phyloP scores from a whole-genome alignment of 2,797 vertebrate species.

The Chaetophractus vellerosus region DNA sequence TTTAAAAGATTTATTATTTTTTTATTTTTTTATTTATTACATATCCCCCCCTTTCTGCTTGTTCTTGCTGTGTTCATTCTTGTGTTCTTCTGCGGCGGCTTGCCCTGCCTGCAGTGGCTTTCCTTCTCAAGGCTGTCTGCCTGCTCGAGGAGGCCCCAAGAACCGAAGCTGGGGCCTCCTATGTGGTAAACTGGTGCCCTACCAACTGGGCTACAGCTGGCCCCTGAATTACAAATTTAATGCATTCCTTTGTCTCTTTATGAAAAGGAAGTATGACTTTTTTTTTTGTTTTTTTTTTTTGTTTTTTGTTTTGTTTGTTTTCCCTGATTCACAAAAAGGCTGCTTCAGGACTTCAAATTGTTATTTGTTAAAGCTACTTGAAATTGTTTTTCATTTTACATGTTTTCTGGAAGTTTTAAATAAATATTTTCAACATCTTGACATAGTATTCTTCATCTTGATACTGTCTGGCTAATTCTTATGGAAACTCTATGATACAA shows the following conservation, averaged over 20 bases:
- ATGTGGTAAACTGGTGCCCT: too few species aligned
- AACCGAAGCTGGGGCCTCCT: too few species aligned
- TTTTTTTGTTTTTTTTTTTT: not conserved
- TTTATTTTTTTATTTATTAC: too few species aligned
- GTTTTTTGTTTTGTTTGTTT: too few species aligned
- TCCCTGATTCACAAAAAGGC: not conserved
- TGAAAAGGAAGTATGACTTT: not conserved
- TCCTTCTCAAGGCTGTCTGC: too few species aligned
- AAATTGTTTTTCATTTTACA: slow-evolving; percentile 19
- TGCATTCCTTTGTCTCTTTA: not conserved
- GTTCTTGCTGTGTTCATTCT: too few species aligned
- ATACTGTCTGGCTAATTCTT: not conserved
- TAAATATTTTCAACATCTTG: not conserved
- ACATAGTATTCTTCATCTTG: not conserved
- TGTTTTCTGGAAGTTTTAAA: slow-evolving; percentile 7
- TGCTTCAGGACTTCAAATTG: not conserved
- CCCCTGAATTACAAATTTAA: slow-evolving; percentile 28
- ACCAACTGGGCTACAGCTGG: too few species aligned
- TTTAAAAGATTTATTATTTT: too few species aligned
- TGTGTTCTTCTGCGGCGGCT: too few species aligned
- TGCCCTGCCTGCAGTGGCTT: too few species aligned
- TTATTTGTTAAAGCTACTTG: slow-evolving; percentile 13
- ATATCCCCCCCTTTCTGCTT: too few species aligned
- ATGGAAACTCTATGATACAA: not conserved
- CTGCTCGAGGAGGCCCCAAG: too few species aligned